These are phyloP conservation scores for Paradisaea rubra DNA, from an alignment of 2,113 vertebrate species.

Conservation along the genomic window DNA sequence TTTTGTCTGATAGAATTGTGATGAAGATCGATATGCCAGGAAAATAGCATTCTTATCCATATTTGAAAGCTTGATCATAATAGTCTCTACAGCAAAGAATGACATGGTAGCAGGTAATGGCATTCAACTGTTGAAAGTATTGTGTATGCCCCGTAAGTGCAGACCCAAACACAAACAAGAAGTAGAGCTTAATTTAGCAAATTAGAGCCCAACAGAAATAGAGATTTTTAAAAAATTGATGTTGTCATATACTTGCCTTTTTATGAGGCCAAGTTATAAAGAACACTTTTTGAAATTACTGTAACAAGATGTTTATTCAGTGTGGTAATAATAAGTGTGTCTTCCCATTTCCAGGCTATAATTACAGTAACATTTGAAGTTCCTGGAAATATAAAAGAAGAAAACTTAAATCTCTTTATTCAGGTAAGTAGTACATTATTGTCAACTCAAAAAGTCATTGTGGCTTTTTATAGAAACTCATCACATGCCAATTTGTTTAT, in stretches of 20 bases:
- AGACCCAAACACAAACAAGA: background rate
- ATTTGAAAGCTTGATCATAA: background rate
- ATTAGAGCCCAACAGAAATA: background rate
- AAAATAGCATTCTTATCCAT: background rate
- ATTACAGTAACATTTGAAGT: conserved; percentile 91
- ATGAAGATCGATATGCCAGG: background rate
- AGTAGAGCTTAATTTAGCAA: background rate
- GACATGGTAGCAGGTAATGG: background rate
- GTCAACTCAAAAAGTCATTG: background rate
- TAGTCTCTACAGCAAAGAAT: background rate
- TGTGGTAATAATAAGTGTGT: background rate
- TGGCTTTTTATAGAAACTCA: background rate
- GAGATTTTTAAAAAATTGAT: background rate
- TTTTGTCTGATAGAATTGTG: background rate
- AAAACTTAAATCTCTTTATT: conserved; percentile 85
- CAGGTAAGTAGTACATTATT: conserved; percentile 73
- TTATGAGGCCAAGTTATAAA: background rate
- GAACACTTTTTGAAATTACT: background rate
- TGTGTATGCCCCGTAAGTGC: accelerated
- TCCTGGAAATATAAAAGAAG: conserved; percentile 81
- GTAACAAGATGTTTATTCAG: background rate
- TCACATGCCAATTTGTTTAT: background rate
- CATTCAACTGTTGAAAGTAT: background rate
- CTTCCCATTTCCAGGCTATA: conserved; percentile 79
- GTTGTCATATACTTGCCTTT: background rate